Evolutionary conservation across 2,797 vertebrate species (phyloP), one percentile per base, ranked within the genome.

Genomic region (Discoglossus pictus): DNA sequence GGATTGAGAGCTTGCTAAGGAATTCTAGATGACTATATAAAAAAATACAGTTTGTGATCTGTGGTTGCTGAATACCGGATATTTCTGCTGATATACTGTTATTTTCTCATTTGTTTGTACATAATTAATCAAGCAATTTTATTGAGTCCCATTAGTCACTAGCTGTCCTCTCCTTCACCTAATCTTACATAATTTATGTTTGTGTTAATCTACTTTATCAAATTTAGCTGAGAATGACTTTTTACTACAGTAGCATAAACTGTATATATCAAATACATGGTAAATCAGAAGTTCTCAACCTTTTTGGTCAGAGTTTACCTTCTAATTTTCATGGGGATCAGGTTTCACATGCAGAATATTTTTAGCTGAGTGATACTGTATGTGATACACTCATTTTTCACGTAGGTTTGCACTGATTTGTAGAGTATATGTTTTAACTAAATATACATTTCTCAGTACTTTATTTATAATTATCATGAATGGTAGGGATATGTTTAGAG

Each of bases 101-200:
- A n/a, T 34, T 17, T 31, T 52, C 10, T 13, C 15, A 52, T n/a
- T 52, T 13, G 48, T 16, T 52, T 10, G 48, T 52, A 34, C 11
- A 52, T 52, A 52, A 52, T 31, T 34, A 31, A 52, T 52, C 18
- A 52, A 16, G 25, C 6, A 31, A n/a, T 15, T 31, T 52, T 52
- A 31, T 52, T 25, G 7, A 34, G 6, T 16, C 20, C 48, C 15
- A 31, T 52, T 18, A 31, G 24, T 34, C 15, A 36, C 10, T 36
- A 36, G 35, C 6, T 7, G 21, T 35, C n/a, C 48, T 15, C 1
- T 27, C 47, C 25, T 52, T 52, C 25, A 52, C 21, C 21, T 25
- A 31, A 52, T 34, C 48, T 15, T 52, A 27, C 25, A 52, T 52
- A 52, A 52, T 52, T 52, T 34, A 52, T 52, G 8, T 18, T 52